Percentiles rank a stretch among this genome's conserved stretches.
These are phyloP conservation scores for Venustaconcha ellipsiformis DNA, from an alignment of 1,140 invertebrate genomes.

Conservation along the genomic window DNA sequence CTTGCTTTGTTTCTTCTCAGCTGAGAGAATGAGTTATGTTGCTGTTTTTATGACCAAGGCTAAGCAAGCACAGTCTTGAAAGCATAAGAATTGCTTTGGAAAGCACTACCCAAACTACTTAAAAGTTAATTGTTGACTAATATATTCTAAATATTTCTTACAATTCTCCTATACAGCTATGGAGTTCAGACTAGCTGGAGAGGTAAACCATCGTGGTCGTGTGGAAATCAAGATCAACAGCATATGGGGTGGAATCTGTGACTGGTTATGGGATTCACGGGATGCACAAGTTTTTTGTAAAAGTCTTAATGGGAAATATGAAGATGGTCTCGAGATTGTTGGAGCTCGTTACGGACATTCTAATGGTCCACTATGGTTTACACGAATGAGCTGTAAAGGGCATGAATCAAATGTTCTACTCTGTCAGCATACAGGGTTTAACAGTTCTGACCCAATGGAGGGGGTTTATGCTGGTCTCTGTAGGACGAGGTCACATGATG, in stretches of 20 bases:
- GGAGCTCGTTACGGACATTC: constrained; percentile 17
- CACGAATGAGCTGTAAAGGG: constrained; percentile 26
- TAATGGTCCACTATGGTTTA: constrained; percentile 26
- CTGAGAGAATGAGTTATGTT: no score
- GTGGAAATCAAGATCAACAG: constrained; percentile 79
- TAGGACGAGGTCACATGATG: constrained; percentile 24
- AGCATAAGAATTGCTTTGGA: no score
- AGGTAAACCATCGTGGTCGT: constrained; percentile 69
- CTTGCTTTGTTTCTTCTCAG: no score
- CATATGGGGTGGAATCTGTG: constrained; percentile 81
- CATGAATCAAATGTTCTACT: constrained; percentile 21
- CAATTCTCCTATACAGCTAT: constrained; percentile 16
- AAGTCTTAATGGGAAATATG: constrained; percentile 5
- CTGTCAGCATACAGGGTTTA: constrained; percentile 30
- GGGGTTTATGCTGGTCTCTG: constrained; percentile 25
- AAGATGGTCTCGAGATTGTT: constrained; percentile 26
- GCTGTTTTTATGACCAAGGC: no score
- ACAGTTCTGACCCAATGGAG: constrained; percentile 22
- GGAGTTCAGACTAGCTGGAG: constrained; percentile 37
- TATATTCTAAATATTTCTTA: no score
- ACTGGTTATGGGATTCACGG: constrained; percentile 77
- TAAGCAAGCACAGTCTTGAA: no score
- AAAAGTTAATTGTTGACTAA: no score
- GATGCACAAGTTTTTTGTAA: constrained; percentile 73
- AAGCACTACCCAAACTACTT: no score